Conservation (phyloP, 2,113 vertebrate species). For the Tachysurus fulvidraco region DNA sequence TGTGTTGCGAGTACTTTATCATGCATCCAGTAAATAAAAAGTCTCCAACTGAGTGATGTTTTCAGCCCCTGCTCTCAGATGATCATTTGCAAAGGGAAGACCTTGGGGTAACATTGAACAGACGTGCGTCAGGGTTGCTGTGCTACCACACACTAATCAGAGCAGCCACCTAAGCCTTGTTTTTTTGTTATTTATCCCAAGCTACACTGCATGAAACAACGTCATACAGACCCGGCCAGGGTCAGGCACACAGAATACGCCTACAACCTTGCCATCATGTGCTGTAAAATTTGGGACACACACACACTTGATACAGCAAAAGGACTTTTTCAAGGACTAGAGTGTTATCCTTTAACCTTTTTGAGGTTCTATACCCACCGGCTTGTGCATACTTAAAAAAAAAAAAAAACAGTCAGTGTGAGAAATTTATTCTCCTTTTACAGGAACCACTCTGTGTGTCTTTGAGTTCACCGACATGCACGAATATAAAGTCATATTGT, state of each 20-base stretch:
- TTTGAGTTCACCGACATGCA: conserved; percentile 34
- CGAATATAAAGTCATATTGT: conserved; percentile 6
- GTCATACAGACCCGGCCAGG: conserved; percentile 3
- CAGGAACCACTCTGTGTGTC: conserved; percentile 50
- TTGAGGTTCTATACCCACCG: not conserved
- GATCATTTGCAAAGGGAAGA: conserved; percentile 38
- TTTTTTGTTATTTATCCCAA: conserved; percentile 29
- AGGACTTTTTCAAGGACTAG: not conserved
- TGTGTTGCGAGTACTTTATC: not conserved
- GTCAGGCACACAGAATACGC: conserved; percentile 11
- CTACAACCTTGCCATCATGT: not conserved
- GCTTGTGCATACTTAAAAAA: not conserved
- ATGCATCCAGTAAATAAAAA: conserved; percentile 11
- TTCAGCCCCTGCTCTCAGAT: not conserved
- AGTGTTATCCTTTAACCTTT: not conserved
- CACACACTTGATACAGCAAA: not conserved
- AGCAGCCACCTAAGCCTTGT: conserved; percentile 25
- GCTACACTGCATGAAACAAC: conserved; percentile 22
- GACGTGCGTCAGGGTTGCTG: conserved; percentile 16
- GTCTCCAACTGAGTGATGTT: conserved; percentile 8
- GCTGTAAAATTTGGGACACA: not conserved
- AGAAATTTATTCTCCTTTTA: conserved; percentile 51
- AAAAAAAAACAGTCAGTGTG: too few species aligned
- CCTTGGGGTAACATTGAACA: conserved; percentile 57
- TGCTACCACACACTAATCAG: conserved; percentile 38